These are phyloP conservation scores for Cephalopterus ornatus DNA, from an alignment of 2,113 vertebrate genomes.

Conservation along the genomic window DNA sequence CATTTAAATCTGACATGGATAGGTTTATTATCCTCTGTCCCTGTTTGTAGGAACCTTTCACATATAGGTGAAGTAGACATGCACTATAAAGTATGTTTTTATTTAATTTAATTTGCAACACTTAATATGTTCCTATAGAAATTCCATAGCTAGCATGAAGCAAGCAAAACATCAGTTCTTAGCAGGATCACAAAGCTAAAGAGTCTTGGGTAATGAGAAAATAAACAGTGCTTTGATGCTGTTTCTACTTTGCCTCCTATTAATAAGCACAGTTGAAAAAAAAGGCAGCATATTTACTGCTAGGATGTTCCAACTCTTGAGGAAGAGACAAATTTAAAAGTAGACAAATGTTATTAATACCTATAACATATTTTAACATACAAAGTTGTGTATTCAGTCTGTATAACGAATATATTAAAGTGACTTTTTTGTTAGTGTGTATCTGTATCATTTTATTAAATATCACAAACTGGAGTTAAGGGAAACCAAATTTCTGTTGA, in stretches of 20 bases:
- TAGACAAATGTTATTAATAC: not conserved
- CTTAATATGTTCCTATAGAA: not conserved
- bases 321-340: not conserved
- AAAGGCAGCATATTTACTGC: not conserved
- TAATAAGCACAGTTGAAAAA: not conserved
- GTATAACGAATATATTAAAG: not conserved
- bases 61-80: not conserved
- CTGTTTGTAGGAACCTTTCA: not conserved
- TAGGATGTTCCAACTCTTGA: not conserved
- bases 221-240: not conserved
- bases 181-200: not conserved
- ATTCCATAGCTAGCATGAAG: not conserved
- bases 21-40: not conserved
- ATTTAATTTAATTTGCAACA: not conserved
- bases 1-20: not conserved
- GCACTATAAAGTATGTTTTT: not conserved
- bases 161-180: not conserved
- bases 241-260: not conserved
- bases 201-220: not conserved
- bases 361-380: not conserved
- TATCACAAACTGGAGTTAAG: not conserved
- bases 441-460: not conserved
- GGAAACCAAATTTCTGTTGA: not conserved
- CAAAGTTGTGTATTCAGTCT: not conserved
- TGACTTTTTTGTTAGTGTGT: not conserved